Percentiles rank a stretch among this genome's conserved stretches.
These are phyloP conservation scores for Scaptomyza polygonia DNA, from an alignment of 2,888 invertebrate species.

Conservation along the genomic window DNA sequence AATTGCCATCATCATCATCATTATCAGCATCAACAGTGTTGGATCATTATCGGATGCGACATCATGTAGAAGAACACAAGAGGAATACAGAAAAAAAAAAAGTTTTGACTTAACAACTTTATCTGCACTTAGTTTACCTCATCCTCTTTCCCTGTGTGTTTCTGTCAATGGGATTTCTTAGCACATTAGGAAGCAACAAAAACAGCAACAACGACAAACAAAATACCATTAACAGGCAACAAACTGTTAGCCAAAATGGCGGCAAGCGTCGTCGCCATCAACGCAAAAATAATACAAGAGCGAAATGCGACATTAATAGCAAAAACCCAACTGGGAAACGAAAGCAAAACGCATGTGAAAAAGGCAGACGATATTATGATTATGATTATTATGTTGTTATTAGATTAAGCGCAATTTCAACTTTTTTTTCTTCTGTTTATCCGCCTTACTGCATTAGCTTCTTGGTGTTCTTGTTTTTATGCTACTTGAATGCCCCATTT, in stretches of 20 bases:
- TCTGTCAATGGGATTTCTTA: slow-evolving; percentile 65
- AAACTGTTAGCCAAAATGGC: slow-evolving; percentile 75
- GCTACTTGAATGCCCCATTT: slow-evolving; percentile 21
- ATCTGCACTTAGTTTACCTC: slow-evolving; percentile 62
- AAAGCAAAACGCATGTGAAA: slow-evolving; percentile 45
- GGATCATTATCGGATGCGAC: slow-evolving; percentile 36
- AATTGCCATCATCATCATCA: slow-evolving; percentile 57
- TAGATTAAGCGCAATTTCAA: slow-evolving; percentile 82
- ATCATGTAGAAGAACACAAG: slow-evolving; percentile 29
- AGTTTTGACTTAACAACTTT: slow-evolving; percentile 78
- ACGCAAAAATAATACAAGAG: slow-evolving; percentile 71
- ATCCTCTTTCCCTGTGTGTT: slow-evolving; percentile 6
- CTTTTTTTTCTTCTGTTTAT: slow-evolving; percentile 40
- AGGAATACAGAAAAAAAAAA: slow-evolving; percentile 31
- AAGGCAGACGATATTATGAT: slow-evolving; percentile 79
- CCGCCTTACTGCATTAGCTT: slow-evolving; percentile 10
- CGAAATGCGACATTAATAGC: slow-evolving; percentile 75
- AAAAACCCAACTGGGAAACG: slow-evolving; percentile 20
- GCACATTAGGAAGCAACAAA: slow-evolving; percentile 64
- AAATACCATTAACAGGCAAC: slow-evolving; percentile 67
- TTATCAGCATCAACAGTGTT: slow-evolving; percentile 24
- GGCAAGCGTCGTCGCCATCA: slow-evolving; percentile 62
- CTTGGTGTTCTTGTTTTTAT: background rate
- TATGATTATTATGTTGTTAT: slow-evolving; percentile 82
- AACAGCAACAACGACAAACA: slow-evolving; percentile 23